A percentile compares a stretch with the other conserved stretches of the same genome.
phyloP scores from a whole-genome alignment of 2,797 vertebrate species.

The Anas flavirostris region DNA sequence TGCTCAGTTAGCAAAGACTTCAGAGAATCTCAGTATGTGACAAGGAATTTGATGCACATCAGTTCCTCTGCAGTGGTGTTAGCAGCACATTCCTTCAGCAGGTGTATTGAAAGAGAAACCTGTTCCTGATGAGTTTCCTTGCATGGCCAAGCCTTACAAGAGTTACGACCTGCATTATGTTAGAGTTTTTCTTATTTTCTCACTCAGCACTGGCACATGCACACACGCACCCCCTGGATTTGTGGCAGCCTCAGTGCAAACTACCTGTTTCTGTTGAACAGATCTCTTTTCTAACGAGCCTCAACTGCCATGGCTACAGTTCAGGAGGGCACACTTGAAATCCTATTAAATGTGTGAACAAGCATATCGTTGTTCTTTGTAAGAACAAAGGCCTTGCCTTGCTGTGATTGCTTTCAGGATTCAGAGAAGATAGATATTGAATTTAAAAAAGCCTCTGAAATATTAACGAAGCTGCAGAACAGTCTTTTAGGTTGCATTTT shows the following conservation, averaged over 20 bases:
- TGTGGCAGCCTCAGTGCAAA: neutral
- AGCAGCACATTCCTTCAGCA: accelerated
- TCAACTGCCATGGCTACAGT: too few relatives aligned
- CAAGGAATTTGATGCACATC: neutral
- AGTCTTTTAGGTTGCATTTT: neutral
- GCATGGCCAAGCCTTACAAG: neutral
- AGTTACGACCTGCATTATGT: accelerated
- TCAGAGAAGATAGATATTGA: neutral
- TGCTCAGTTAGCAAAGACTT: neutral
- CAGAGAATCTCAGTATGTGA: neutral
- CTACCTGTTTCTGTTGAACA: neutral
- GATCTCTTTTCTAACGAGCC: neutral
- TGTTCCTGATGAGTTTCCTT: neutral
- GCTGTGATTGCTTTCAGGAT: neutral
- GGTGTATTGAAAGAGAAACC: neutral
- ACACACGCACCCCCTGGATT: accelerated
- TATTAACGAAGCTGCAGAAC: neutral
- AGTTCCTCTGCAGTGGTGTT: neutral
- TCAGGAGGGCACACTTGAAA: neutral
- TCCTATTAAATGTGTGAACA: neutral
- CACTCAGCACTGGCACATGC: accelerated
- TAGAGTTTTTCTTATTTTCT: neutral
- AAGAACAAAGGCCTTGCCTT: neutral
- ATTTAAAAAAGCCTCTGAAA: neutral
- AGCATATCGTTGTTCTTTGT: accelerated